Base-by-base conservation (phyloP, 2,888 invertebrate species). In the Clivina fossor region DNA sequence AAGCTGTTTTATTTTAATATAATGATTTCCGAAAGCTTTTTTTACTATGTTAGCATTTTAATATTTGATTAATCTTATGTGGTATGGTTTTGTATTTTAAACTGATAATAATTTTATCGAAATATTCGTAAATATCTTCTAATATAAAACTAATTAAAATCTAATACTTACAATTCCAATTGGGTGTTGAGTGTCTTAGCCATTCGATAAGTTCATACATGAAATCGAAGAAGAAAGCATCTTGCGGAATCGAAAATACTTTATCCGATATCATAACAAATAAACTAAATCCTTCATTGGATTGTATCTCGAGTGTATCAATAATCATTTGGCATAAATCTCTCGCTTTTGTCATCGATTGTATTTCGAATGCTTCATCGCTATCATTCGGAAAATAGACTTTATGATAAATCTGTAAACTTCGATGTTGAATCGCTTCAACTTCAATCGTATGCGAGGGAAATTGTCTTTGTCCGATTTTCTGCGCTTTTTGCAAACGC, bases 311-410 rank as follows among this genome's bases (percentile, higher is more conserved):
- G 49, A 97, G 75, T 58, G 93, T 80, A 41, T 83, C 81, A 2
- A 88, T 84, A 62, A 97, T 93, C 64, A 84, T 83, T 64, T 83
- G 80, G 68, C 92, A 92, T 59, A 97, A 82, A 71, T 95, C 94
- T 58, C 81, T 82, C 1, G 94, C 91, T 65, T 90, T 82, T 0
- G 94, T 95, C 49, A 88, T 86, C 0, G 95, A 94, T 69, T 94
- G 91, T 8, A 97, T 93, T 78, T 96, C 94, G 67, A 96, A 92
- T 0, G 93, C 93, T 75, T 95, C 93, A 67, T 93, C 92, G 0
- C 91, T 90, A 67, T 93, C 91, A 71, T 97, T 93, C 0, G 97
- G 97, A 78, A 96, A 96, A 70, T 93, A 93, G 9, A 96, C 88
- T 76, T 93, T 95, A 71, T 96, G 96, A 72, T 90, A 93, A 65